Evolutionary conservation across 2,797 vertebrate genomes (phyloP).

Genomic region (Alca torda): DNA sequence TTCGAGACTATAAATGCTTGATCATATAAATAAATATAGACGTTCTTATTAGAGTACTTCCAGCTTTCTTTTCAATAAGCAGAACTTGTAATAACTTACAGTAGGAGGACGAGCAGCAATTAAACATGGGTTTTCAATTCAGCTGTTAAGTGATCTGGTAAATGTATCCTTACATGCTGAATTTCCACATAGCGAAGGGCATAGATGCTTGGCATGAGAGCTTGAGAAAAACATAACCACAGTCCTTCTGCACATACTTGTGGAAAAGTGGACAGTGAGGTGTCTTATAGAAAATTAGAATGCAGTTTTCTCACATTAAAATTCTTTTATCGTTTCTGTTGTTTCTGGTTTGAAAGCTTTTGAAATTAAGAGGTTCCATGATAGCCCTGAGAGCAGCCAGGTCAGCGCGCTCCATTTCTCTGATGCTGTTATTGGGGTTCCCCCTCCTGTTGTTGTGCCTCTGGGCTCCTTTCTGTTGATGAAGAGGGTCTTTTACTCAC

Average conservation of each 20-base stretch:
- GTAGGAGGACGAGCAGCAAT: background rate
- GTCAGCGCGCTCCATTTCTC: background rate
- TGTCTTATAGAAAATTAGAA: background rate
- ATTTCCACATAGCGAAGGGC: background rate
- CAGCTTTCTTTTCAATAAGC: background rate
- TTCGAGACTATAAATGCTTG: background rate
- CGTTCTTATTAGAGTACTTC: background rate
- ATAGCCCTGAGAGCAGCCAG: background rate
- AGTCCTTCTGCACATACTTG: background rate
- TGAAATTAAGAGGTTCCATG: background rate
- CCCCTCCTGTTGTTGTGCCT: too few species aligned
- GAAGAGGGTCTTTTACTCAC: background rate
- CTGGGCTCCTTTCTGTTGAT: background rate
- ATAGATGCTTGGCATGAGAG: background rate
- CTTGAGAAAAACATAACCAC: background rate
- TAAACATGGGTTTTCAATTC: background rate
- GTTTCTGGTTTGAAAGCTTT: background rate
- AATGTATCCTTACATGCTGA: background rate
- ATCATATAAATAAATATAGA: background rate
- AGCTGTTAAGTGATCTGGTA: background rate
- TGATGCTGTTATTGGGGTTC: background rate
- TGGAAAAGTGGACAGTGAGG: background rate
- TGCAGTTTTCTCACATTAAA: background rate
- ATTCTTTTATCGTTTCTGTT: background rate
- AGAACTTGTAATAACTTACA: background rate